Percentiles rank a stretch among this genome's conserved stretches.
These are phyloP conservation scores for Sitta carolinensis DNA, from an alignment of 2,797 vertebrate species.

Conservation along the genomic window DNA sequence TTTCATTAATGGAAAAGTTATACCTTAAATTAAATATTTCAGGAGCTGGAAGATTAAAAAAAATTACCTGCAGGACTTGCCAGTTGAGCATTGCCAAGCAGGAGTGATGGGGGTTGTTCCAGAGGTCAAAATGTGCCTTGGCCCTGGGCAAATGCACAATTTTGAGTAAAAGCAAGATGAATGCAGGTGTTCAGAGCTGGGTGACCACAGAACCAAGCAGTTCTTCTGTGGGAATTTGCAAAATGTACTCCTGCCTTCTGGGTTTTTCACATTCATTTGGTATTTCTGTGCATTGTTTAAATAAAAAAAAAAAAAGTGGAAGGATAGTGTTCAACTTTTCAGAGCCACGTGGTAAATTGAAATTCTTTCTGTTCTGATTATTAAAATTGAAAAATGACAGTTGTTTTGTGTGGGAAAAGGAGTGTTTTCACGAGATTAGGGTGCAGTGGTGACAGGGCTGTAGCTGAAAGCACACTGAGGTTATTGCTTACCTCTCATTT, in stretches of 20 bases:
- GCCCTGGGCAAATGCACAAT: neutral
- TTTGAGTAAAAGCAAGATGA: neutral
- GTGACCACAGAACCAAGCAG: neutral
- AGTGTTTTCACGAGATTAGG: neutral
- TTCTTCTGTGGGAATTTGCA: neutral
- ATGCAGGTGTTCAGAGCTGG: neutral
- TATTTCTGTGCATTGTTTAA: neutral
- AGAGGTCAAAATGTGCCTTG: neutral
- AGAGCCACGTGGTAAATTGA: neutral
- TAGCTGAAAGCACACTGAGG: neutral
- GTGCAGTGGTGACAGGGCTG: neutral
- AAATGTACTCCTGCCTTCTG: rapidly evolving
- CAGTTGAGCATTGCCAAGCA: neutral
- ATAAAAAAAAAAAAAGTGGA: neutral
- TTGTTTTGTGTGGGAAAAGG: neutral
- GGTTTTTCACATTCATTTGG: neutral
- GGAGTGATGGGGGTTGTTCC: neutral
- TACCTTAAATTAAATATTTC: neutral
- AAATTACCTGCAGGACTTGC: neutral
- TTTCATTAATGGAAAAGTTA: neutral
- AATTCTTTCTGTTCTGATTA: neutral
- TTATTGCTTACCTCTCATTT: neutral
- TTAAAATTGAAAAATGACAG: neutral
- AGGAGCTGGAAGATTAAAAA: neutral
- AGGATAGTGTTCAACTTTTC: neutral